Conservation (phyloP, 2,113 vertebrate species). For the Hydrolagus affinis region DNA sequence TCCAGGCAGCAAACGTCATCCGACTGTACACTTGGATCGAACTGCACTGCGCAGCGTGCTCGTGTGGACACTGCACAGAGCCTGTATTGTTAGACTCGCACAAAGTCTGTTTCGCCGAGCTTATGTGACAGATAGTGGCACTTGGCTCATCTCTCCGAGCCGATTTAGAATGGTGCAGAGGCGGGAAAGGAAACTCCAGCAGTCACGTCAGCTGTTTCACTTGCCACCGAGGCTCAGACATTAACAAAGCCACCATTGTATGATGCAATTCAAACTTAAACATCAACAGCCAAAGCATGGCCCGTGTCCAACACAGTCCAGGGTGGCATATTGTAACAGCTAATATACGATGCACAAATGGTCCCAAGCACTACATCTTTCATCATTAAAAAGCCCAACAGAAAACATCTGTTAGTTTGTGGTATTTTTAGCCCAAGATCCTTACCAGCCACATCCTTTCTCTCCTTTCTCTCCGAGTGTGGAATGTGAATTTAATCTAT, state of each 20-base stretch:
- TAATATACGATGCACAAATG: background rate
- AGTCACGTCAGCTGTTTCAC: constrained; percentile 8
- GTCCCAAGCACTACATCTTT: background rate
- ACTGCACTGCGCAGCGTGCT: background rate
- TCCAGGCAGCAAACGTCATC: background rate
- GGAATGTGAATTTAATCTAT: background rate
- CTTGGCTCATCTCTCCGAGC: background rate
- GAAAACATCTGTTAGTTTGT: background rate
- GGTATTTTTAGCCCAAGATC: background rate
- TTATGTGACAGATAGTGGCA: background rate
- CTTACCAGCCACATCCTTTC: background rate
- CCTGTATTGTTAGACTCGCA: background rate
- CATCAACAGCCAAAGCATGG: background rate
- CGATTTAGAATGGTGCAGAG: constrained; percentile 2
- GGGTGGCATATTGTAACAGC: background rate
- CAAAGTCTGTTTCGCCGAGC: background rate
- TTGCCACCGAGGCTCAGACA: background rate
- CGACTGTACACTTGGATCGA: background rate
- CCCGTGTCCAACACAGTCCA: background rate
- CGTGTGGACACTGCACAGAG: background rate
- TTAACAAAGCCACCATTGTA: constrained; percentile 10
- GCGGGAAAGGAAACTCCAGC: constrained; percentile 15
- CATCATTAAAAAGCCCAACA: background rate
- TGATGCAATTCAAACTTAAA: background rate
- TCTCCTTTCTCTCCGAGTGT: background rate